phyloP scores from a whole-genome alignment of 1,140 invertebrate genomes.

The Drosophila prosaltans region DNA sequence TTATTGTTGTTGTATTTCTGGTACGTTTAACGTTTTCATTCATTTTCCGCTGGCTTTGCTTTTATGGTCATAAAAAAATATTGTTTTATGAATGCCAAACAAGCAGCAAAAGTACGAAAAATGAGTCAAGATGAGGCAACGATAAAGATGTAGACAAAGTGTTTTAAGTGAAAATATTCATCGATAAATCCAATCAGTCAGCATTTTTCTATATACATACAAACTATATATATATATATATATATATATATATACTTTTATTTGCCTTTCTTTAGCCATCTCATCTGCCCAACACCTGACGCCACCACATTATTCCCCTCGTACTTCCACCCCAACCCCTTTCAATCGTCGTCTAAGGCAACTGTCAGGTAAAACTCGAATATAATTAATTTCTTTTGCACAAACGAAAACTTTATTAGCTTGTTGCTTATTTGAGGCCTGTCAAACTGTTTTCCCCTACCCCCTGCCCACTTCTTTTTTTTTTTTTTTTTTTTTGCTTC shows the following conservation, averaged over 20 bases:
- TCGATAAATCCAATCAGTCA: constrained; percentile 66
- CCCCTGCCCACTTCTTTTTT: neutral
- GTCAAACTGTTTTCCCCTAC: constrained; percentile 31
- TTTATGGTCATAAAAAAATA: constrained; percentile 76
- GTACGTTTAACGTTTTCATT: constrained; percentile 59
- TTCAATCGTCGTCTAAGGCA: constrained; percentile 2
- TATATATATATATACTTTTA: neutral
- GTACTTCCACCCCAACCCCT: neutral
- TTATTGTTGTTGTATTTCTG: constrained; percentile 47
- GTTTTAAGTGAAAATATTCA: constrained; percentile 44
- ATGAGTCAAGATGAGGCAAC: neutral
- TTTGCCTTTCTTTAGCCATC: neutral
- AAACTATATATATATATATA: constrained; percentile 17
- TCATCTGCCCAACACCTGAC: neutral
- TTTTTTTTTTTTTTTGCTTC: neutral
- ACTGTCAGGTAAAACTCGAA: constrained; percentile 8
- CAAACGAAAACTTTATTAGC: constrained; percentile 51
- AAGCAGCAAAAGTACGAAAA: constrained; percentile 12
- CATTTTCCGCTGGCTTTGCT: constrained; percentile 45
- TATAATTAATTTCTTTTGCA: constrained; percentile 37
- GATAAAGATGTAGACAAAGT: neutral
- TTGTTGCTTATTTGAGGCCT: constrained; percentile 58
- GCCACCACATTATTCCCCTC: neutral
- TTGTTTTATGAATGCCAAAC: constrained; percentile 54
- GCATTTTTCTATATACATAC: constrained; percentile 26